These are phyloP conservation scores for Eucriotettix oculatus DNA, from an alignment of 2,888 invertebrate genomes.

Conservation along the genomic window DNA sequence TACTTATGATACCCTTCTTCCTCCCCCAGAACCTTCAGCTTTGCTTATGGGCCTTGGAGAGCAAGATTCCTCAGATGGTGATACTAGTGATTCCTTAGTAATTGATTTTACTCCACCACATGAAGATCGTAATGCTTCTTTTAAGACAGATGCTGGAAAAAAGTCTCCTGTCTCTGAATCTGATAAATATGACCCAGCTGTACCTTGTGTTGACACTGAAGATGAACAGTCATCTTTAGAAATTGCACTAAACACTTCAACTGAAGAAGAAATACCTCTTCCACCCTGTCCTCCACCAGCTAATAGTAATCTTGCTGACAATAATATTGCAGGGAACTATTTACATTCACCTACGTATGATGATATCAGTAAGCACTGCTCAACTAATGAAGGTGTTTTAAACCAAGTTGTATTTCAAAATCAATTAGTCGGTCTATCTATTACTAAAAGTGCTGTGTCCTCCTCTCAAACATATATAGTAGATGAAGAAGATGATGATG, in stretches of 20 bases:
- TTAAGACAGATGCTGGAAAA: neutral
- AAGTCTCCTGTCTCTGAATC: slow-evolving; percentile 1
- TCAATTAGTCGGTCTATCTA: neutral
- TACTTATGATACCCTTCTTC: slow-evolving; percentile 13
- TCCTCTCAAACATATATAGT: neutral
- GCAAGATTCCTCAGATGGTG: slow-evolving; percentile 30
- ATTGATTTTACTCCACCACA: slow-evolving; percentile 27
- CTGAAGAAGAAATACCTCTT: slow-evolving; percentile 5
- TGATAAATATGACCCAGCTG: slow-evolving; percentile 39
- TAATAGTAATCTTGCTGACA: neutral
- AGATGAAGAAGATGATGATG: slow-evolving; percentile 32
- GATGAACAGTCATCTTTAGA: slow-evolving; percentile 15
- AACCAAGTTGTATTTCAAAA: slow-evolving; percentile 1
- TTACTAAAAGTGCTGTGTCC: neutral
- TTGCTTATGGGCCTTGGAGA: slow-evolving; percentile 21
- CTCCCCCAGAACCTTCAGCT: slow-evolving; percentile 16
- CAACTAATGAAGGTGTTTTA: neutral
- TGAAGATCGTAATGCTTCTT: slow-evolving; percentile 12
- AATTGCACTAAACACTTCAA: neutral
- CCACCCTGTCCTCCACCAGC: neutral
- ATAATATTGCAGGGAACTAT: neutral
- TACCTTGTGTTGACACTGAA: slow-evolving; percentile 28
- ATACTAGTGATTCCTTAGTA: slow-evolving; percentile 37
- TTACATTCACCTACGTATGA: slow-evolving; percentile 8
- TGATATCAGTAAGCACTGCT: neutral